Evolutionary conservation across 2,888 invertebrate species (phyloP).

Genomic region (Papilio demoleus): DNA sequence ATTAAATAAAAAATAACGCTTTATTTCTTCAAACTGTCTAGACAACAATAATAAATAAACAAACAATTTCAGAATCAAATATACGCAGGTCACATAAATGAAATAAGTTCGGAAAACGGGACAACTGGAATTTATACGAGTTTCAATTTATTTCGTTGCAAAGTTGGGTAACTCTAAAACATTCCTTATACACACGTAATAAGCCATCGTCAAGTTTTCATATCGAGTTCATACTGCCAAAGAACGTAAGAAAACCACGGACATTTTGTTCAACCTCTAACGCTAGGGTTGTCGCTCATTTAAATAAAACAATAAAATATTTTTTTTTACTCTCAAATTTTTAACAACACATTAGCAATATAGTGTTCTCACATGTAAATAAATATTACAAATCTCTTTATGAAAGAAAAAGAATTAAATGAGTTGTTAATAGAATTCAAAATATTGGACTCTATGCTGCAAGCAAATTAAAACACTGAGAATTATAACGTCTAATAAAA

Average conservation of each 20-base stretch:
- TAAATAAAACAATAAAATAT: too few relatives aligned
- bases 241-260: constrained; percentile 24
- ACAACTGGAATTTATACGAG: constrained; percentile 20
- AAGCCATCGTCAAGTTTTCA: constrained; percentile 33
- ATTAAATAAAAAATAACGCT: not conserved
- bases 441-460: too few relatives aligned
- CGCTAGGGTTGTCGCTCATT: constrained; percentile 23
- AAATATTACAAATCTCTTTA: too few relatives aligned
- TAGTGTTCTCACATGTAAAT: too few relatives aligned
- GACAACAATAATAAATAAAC: not conserved
- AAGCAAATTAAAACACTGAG: too few relatives aligned
- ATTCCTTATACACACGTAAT: constrained; percentile 32
- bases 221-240: constrained; percentile 36
- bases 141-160: constrained; percentile 19
- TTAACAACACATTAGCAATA: too few relatives aligned
- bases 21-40: not conserved
- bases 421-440: too few relatives aligned
- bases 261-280: constrained; percentile 25
- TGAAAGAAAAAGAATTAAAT: too few relatives aligned
- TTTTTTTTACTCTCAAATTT: too few relatives aligned
- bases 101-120: constrained; percentile 7
- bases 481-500: too few relatives aligned
- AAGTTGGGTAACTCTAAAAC: constrained; percentile 30
- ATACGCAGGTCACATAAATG: constrained; percentile 36
- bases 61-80: constrained; percentile 32